A percentile compares a stretch with the other conserved stretches of the same genome.
phyloP scores from a whole-genome alignment of 2,797 vertebrate species.

The Urocyon cinereoargenteus region DNA sequence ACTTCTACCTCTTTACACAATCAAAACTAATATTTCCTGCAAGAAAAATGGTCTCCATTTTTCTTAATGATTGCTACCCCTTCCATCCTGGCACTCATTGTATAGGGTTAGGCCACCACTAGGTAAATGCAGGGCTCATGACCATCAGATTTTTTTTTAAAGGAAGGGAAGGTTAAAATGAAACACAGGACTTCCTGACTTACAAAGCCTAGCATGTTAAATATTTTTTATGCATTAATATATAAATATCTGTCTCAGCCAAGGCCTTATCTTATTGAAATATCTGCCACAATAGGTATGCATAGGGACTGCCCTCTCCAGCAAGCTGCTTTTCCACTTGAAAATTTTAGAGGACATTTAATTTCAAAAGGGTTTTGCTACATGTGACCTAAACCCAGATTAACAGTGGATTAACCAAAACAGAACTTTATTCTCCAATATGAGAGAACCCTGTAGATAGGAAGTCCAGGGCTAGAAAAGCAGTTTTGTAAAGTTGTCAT shows the following conservation, averaged over 20 bases:
- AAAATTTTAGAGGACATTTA: neutral
- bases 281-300: neutral
- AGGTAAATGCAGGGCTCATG: neutral
- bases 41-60: neutral
- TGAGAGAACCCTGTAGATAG: neutral
- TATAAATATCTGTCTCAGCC: neutral
- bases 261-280: neutral
- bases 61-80: neutral
- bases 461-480: neutral
- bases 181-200: neutral
- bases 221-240: neutral
- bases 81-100: neutral
- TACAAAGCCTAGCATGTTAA: neutral
- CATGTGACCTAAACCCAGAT: neutral
- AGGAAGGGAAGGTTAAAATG: neutral
- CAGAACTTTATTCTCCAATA: neutral
- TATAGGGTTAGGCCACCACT: neutral
- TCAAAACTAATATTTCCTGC: neutral
- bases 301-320: neutral
- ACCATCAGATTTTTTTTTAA: neutral
- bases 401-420: neutral
- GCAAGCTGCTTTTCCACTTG: neutral
- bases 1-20: neutral
- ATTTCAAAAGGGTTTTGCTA: slow-evolving; percentile 16
- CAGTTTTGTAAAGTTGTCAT: neutral